A percentile compares a stretch with the other conserved stretches of the same genome.
Evolutionary conservation across 1,140 invertebrate species (phyloP).

Genomic region (Dreissena polymorpha): DNA sequence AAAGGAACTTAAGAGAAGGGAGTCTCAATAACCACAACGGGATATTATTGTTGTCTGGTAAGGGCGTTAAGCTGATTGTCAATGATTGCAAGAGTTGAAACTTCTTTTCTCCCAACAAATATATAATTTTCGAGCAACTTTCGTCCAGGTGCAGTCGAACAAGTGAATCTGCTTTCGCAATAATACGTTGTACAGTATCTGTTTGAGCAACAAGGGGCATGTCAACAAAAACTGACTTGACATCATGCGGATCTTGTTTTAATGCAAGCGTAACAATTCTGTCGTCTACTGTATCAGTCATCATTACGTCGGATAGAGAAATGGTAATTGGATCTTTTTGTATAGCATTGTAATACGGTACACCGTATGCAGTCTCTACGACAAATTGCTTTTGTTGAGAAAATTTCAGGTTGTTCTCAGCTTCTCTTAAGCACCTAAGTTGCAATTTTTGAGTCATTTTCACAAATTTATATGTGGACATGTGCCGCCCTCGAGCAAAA

Average conservation of each 20-base stretch:
- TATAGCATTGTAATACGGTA: background rate
- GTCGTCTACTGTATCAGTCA: background rate
- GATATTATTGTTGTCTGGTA: background rate
- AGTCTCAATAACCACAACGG: background rate
- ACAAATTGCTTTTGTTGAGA: background rate
- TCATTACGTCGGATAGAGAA: background rate
- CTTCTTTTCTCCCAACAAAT: background rate
- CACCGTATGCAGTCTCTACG: background rate
- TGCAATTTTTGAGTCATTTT: conserved; percentile 5
- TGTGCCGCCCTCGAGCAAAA: background rate
- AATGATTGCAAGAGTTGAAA: background rate
- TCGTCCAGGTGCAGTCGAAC: background rate
- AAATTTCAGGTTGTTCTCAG: background rate
- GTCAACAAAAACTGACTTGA: background rate
- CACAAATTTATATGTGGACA: background rate
- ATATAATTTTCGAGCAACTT: background rate
- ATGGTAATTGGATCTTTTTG: background rate
- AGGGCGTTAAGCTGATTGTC: background rate
- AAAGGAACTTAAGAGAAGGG: background rate
- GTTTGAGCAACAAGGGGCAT: background rate
- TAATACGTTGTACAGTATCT: background rate
- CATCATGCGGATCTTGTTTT: background rate
- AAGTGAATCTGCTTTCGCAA: background rate
- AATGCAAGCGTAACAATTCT: background rate
- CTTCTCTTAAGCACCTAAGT: background rate